Evolutionary conservation across 2,113 vertebrate species (phyloP).

Genomic region (Neofelis nebulosa): DNA sequence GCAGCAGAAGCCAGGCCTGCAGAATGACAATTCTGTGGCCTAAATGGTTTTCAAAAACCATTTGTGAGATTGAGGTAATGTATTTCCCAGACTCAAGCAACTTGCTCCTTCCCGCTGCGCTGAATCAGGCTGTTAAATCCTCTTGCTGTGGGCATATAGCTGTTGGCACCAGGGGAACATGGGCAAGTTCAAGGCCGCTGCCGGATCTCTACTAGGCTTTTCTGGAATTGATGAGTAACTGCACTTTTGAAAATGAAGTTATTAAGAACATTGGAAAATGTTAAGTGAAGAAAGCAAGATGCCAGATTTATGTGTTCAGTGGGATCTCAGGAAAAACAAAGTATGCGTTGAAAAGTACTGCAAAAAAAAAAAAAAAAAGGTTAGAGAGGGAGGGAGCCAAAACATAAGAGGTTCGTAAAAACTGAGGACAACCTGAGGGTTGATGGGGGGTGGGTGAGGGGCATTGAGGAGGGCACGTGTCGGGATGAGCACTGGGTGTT

Average conservation of each 20-base stretch:
- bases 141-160: constrained; percentile 38
- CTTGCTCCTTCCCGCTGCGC: constrained; percentile 63
- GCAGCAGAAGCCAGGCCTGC: not conserved
- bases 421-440: too few species aligned
- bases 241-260: constrained; percentile 44
- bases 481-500: too few species aligned
- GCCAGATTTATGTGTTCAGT: not conserved
- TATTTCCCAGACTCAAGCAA: constrained; percentile 55
- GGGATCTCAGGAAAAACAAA: not conserved
- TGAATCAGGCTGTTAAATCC: constrained; percentile 47
- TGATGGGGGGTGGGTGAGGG: too few species aligned
- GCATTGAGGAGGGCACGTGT: too few species aligned
- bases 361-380: too few species aligned
- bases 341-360: accelerated
- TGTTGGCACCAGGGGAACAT: constrained; percentile 37
- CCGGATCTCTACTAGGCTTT: not conserved
- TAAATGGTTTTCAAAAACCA: constrained; percentile 66
- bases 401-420: too few species aligned
- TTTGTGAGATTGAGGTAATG: constrained; percentile 70
- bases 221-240: constrained; percentile 32
- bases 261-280: constrained; percentile 49
- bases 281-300: constrained; percentile 21
- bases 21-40: constrained; percentile 32
- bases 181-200: constrained; percentile 41
- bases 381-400: too few species aligned